Base-by-base conservation (phyloP, 1,140 invertebrate genomes). In the Zophobas morio region DNA sequence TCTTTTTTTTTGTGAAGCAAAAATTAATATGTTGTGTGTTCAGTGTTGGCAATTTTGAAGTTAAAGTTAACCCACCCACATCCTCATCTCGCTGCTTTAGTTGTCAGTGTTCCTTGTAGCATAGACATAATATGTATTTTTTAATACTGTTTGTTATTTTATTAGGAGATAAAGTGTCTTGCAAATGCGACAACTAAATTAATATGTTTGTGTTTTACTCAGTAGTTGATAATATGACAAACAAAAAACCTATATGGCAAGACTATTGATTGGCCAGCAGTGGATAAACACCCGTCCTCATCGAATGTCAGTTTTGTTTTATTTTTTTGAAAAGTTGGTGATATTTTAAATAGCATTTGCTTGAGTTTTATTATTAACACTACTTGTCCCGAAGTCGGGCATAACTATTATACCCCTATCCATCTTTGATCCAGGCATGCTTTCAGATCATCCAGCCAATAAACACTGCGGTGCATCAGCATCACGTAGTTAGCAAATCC, bases 71-170 rank as follows among this genome's bases (percentile, higher is more conserved):
- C 71, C 71, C 71, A 56, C 71, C 71, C 54, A 73, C 71, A 73
- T 73, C 71, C 71, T 54, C 49, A 76, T 78, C 76, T 78, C 63
- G 78, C 80, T 82, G 84, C 81, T 84, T 83, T 84, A 82, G 80
- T 83, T 84, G 84, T 84, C 82, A 83, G 78, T 85, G 84, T 84
- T 84, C 80, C 82, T 85, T 81, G 81, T 85, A 83, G 83, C 79
- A 78, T 83, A 81, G 63, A 75, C 72, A 74, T 66, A 66, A 66
- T 74, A 74, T 74, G 39, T 57, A 49, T 74, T 79, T 72, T 70
- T 78, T 80, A 76, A 75, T 77, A 82, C 71, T 81, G 78, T 81
- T 81, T 80, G 75, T 83, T 77, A 66, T 34, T 53, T 63, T 49
- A 49, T 75, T 66, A 80, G 77, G 78, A 75, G 74, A 75, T 75